phyloP scores from a whole-genome alignment of 2,113 vertebrate genomes.

The Percina caprodes region DNA sequence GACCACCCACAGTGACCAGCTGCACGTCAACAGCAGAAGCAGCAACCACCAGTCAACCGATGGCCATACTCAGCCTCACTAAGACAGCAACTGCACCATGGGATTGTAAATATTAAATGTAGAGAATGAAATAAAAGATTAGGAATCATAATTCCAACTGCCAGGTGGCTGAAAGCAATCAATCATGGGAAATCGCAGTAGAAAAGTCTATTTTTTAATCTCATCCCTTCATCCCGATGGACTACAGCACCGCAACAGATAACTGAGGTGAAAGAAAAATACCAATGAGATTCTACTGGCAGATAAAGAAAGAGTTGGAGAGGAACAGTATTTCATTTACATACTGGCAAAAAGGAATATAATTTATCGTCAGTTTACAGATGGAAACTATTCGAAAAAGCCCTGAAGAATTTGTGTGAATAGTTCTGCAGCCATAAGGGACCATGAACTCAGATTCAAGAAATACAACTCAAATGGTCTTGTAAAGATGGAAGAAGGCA shows the following conservation, averaged over 20 bases:
- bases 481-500: background rate
- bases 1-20: conserved; percentile 23
- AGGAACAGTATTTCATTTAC: conserved; percentile 39
- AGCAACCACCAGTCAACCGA: conserved; percentile 34
- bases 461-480: conserved; percentile 1
- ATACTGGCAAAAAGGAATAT: conserved; percentile 27
- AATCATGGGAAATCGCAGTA: conserved; percentile 39
- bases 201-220: conserved; percentile 39
- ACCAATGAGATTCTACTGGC: conserved; percentile 23
- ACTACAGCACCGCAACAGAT: conserved; percentile 20
- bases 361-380: conserved; percentile 9
- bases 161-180: conserved; percentile 48
- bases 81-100: conserved; percentile 22
- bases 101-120: conserved; percentile 53
- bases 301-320: conserved; percentile 27
- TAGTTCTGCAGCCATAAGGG: conserved; percentile 4
- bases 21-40: conserved; percentile 35
- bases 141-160: conserved; percentile 39
- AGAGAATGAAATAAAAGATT: conserved; percentile 62
- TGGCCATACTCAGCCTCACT: background rate
- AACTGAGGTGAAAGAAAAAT: conserved; percentile 28
- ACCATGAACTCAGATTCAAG: conserved; percentile 2
- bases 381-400: conserved; percentile 37
- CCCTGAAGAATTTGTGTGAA: conserved; percentile 15
- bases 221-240: conserved; percentile 22